Conservation (phyloP, 1,140 invertebrate genomes). For the Pentalonia nigronervosa region DNA sequence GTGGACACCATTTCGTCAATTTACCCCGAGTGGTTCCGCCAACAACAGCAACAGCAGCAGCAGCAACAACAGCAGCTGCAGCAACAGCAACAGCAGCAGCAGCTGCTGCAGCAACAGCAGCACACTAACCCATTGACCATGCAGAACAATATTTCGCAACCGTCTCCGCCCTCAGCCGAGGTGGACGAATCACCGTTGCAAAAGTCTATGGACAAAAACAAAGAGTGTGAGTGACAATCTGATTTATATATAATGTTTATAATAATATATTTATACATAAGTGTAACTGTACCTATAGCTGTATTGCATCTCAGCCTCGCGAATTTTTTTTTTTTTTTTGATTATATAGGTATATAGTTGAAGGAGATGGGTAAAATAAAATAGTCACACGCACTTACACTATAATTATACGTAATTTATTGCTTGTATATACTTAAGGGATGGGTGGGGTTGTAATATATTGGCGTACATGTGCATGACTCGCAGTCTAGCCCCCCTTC, state of each 20-base stretch:
- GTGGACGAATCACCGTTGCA: constrained; percentile 93
- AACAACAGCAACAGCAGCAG: constrained; percentile 61
- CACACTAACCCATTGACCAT: constrained; percentile 34
- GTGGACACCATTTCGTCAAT: constrained; percentile 87
- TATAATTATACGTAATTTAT: too few species aligned
- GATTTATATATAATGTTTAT: background rate
- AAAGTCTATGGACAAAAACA: constrained; percentile 93
- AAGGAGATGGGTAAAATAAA: background rate
- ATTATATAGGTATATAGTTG: background rate
- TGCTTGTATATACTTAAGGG: background rate
- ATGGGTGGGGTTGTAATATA: background rate
- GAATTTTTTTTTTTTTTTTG: background rate
- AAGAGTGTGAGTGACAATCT: constrained; percentile 85
- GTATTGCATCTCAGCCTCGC: background rate
- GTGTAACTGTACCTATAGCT: background rate
- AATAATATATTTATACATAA: background rate
- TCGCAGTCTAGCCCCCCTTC: background rate
- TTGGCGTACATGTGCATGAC: background rate
- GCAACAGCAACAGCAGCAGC: constrained; percentile 38
- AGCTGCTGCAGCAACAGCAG: constrained; percentile 50
- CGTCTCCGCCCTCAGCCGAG: constrained; percentile 77
- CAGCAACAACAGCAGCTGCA: constrained; percentile 40
- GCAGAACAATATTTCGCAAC: constrained; percentile 54
- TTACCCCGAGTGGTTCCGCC: constrained; percentile 90
- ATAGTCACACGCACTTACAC: too few species aligned